Conservation (phyloP, 2,113 vertebrate species). For the Engraulis encrasicolus region DNA sequence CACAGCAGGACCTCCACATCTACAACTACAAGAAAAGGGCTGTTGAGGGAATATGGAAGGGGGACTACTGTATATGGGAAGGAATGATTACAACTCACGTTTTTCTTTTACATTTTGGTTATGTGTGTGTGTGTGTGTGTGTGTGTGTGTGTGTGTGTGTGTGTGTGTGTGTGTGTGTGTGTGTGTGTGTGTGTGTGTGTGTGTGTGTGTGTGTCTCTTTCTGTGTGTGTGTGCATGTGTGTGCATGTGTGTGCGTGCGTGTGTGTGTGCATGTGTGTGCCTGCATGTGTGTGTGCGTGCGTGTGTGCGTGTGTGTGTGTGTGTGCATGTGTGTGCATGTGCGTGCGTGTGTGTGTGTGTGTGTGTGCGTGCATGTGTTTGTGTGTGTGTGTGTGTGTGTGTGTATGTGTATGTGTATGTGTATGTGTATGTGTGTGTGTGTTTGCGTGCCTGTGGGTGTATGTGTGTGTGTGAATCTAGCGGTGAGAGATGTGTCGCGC, state of each 20-base stretch:
- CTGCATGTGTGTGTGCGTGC: background rate
- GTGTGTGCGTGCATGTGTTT: too few species aligned
- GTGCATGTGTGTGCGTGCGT: background rate
- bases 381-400: background rate
- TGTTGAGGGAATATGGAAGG: background rate
- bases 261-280: background rate
- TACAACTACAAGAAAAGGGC: too few species aligned
- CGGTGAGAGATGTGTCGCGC: slow-evolving; percentile 83
- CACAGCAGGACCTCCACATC: too few species aligned
- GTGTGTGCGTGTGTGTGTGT: background rate
- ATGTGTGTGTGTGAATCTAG: slow-evolving; percentile 59
- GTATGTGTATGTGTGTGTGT: too few species aligned
- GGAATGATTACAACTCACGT: background rate
- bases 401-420: background rate
- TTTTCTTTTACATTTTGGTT: background rate
- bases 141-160: background rate
- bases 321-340: background rate
- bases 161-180: background rate
- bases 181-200: background rate
- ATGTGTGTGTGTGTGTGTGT: background rate
- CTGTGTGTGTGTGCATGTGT: background rate
- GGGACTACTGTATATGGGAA: background rate
- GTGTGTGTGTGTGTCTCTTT: background rate
- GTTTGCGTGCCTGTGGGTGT: too few species aligned
- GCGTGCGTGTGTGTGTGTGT: too few species aligned